Percentiles rank a stretch among this genome's conserved stretches.
These are phyloP conservation scores for Drosophila mayri DNA, from an alignment of 1,140 invertebrate genomes.

Conservation along the genomic window DNA sequence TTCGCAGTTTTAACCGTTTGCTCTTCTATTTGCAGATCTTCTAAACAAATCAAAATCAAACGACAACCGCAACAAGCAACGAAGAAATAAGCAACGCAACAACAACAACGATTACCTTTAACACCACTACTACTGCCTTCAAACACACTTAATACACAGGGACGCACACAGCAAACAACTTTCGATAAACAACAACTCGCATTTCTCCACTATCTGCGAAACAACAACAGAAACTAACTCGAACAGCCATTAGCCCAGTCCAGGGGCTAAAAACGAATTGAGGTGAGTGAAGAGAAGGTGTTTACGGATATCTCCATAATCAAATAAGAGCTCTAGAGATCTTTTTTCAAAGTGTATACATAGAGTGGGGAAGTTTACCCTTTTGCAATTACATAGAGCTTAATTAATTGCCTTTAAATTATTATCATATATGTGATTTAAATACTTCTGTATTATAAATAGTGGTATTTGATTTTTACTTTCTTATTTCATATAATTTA, in stretches of 20 bases:
- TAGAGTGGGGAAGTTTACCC: background rate
- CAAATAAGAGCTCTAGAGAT: conserved; percentile 9
- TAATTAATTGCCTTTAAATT: background rate
- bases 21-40: conserved; percentile 75
- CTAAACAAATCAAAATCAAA: conserved; percentile 59
- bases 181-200: conserved; percentile 47
- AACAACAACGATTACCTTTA: conserved; percentile 40
- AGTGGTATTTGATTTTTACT: background rate
- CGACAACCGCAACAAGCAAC: conserved; percentile 59
- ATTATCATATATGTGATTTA: too few species aligned
- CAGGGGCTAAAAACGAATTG: conserved; percentile 48
- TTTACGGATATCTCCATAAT: conserved; percentile 13
- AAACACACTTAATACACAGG: conserved; percentile 45
- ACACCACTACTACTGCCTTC: conserved; percentile 35
- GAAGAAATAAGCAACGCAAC: conserved; percentile 40
- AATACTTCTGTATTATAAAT: background rate
- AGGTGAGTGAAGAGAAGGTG: conserved; percentile 47
- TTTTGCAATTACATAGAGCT: background rate
- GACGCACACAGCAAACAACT: conserved; percentile 67
- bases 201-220: conserved; percentile 38
- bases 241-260: conserved; percentile 25
- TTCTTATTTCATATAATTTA: background rate
- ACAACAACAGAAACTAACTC: conserved; percentile 50
- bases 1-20: conserved; percentile 37
- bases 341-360: background rate